These are phyloP conservation scores for Tetrao urogallus DNA, from an alignment of 2,113 vertebrate genomes.

Conservation along the genomic window DNA sequence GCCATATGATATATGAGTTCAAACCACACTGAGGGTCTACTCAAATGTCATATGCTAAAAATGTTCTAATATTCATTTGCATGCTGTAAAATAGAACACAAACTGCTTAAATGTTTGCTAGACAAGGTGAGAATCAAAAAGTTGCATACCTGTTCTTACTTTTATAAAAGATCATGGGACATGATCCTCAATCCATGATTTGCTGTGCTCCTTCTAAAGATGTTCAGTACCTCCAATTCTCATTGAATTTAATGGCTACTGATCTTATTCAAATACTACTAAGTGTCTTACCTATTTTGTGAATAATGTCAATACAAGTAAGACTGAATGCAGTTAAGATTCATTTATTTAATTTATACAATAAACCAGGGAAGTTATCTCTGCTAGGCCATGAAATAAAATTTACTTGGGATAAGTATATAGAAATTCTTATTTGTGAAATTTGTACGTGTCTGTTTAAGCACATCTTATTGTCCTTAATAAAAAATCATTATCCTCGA, in stretches of 20 bases:
- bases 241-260: background rate
- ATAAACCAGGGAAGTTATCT: background rate
- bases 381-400: background rate
- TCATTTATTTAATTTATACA: background rate
- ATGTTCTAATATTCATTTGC: background rate
- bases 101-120: background rate
- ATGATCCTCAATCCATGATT: background rate
- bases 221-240: fast-evolving
- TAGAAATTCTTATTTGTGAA: background rate
- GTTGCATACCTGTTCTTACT: background rate
- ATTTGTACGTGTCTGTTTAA: background rate
- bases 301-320: background rate
- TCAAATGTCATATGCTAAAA: background rate
- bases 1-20: background rate
- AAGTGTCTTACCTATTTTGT: background rate
- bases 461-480: background rate
- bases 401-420: background rate
- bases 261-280: background rate
- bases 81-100: background rate
- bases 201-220: background rate
- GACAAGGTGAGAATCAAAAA: background rate
- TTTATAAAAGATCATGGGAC: background rate
- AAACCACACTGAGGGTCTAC: background rate
- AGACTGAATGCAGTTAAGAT: background rate
- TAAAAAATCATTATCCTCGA: background rate